phyloP scores from a whole-genome alignment of 2,888 invertebrate species.

The Metallyticus violacea region DNA sequence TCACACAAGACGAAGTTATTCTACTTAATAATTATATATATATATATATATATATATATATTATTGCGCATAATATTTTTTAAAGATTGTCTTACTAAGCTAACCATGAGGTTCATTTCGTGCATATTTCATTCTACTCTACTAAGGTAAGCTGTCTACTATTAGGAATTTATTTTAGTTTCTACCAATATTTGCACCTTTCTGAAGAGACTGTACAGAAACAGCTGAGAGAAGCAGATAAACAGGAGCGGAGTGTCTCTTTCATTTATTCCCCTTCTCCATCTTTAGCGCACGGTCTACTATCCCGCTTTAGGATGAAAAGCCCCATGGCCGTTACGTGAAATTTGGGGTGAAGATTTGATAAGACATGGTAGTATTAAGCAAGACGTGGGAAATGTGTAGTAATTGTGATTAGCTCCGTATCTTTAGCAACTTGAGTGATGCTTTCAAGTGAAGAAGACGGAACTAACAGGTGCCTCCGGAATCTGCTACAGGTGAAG shows the following conservation, averaged over 20 bases:
- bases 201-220: not conserved
- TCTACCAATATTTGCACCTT: no score
- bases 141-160: no score
- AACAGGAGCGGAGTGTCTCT: not conserved
- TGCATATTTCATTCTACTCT: no score
- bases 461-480: not conserved
- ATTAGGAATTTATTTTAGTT: no score
- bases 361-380: slow-evolving; percentile 28
- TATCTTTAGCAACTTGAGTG: slow-evolving; percentile 26
- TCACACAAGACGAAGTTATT: no score
- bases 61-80: no score
- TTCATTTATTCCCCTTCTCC: not conserved
- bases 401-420: slow-evolving; percentile 25
- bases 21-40: no score
- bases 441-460: not conserved
- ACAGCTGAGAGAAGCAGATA: slow-evolving; percentile 2
- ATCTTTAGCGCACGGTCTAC: no score
- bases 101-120: no score
- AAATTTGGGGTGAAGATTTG: slow-evolving; percentile 29
- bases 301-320: not conserved
- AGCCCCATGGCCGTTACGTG: slow-evolving; percentile 22
- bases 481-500: not conserved
- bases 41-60: no score
- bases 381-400: not conserved
- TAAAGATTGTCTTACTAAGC: no score